Evolutionary conservation across 2,113 vertebrate genomes (phyloP).

Genomic region (Elachura formosa): DNA sequence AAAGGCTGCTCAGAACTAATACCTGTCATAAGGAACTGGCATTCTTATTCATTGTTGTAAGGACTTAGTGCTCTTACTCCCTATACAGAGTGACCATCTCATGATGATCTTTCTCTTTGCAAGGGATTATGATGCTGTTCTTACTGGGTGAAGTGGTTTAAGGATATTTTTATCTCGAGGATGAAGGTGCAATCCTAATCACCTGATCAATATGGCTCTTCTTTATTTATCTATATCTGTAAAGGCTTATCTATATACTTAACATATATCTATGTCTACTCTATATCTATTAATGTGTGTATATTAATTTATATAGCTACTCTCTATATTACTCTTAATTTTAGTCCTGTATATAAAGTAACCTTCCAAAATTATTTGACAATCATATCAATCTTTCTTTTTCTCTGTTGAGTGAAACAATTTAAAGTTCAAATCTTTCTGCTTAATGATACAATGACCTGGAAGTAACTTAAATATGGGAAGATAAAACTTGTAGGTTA

Average conservation of each 20-base stretch:
- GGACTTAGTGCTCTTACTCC: neutral
- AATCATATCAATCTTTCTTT: neutral
- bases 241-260: neutral
- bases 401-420: neutral
- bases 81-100: neutral
- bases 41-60: neutral
- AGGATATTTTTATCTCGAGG: neutral
- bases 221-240: neutral
- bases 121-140: neutral
- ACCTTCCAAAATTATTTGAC: neutral
- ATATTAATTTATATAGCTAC: neutral
- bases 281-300: no score
- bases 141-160: neutral
- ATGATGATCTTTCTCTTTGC: neutral
- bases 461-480: neutral
- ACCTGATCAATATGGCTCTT: neutral
- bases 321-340: neutral
- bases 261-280: no score
- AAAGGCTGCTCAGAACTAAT: neutral
- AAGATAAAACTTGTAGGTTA: neutral
- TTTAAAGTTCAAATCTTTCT: neutral
- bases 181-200: neutral
- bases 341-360: neutral
- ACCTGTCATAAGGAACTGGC: neutral
- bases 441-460: neutral